Base-by-base conservation (phyloP, 2,113 vertebrate genomes). In the Cynoglossus semilaevis region DNA sequence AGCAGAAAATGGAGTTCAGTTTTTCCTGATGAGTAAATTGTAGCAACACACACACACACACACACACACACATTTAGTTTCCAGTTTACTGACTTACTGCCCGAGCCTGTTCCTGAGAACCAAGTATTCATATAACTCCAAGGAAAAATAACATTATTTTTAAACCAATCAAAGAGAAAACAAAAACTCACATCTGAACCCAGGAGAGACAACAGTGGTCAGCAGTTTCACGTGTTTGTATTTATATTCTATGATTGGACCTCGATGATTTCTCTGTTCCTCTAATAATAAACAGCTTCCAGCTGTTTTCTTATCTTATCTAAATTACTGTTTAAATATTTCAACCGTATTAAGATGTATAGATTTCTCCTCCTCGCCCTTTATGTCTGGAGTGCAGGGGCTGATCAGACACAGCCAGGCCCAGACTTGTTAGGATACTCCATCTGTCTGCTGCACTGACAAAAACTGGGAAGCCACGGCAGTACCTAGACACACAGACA, bases 371-470 rank as follows among this genome's bases (percentile, higher is more conserved):
- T 1, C 7, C 4, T 17, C 46, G 44, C 16, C 48, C 55, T 79
- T 81, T 50, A 54, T 66, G 57, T 80, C 76, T 77, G 64, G 45
- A 44, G 43, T 61, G 65, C 61, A 17, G 59, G 34, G 48, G 58
- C 63, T 51, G 67, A 77, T 77, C 73, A 77, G 68, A 79, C 69
- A 42, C 58, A 12, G 22, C 58, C 84, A 74, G 46, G 81, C 74
- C 81, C 71, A 58, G 79, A 74, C 85, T 70, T 79, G 85, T 76
- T 70, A 37, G 76, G 61, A 67, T 55, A 44, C 69, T 68, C 65
- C 1, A 72, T 77, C 73, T 86, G 74, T 70, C 67, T 75, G 44
- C 61, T 50, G 41, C 57, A 14, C 69, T 81, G 61, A 77, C 11
- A 41, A 12, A 41, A 41, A 78, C 76, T 63, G 7, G 0, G 10